Evolutionary conservation across 2,888 invertebrate genomes (phyloP).

Genomic region (Chaetogeoica ovagalla): DNA sequence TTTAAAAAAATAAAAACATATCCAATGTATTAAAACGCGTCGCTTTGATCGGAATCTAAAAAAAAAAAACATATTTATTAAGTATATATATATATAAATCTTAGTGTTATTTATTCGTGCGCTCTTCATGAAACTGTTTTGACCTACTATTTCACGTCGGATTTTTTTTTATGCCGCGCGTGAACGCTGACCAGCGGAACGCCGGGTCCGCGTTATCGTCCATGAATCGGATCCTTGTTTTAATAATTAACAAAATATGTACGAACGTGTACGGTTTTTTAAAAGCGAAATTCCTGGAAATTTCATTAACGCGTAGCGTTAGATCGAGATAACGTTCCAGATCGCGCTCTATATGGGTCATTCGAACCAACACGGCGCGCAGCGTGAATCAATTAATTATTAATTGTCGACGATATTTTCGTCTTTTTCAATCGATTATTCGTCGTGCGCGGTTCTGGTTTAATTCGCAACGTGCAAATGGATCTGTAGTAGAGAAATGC

Average conservation of each 20-base stretch:
- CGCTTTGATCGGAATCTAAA: too few relatives aligned
- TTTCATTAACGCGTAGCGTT: neutral
- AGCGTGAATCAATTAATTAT: neutral
- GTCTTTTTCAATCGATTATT: neutral
- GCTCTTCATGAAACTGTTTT: slow-evolving; percentile 1
- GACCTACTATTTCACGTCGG: slow-evolving; percentile 18
- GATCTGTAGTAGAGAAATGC: neutral
- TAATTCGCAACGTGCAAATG: neutral
- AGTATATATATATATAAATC: too few relatives aligned
- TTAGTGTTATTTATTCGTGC: neutral
- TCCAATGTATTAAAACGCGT: neutral
- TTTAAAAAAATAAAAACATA: neutral
- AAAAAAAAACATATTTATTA: too few relatives aligned
- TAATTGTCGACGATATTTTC: neutral
- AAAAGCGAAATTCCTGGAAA: slow-evolving; percentile 13
- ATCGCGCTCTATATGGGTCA: neutral
- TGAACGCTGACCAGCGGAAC: neutral
- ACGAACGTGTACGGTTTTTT: neutral
- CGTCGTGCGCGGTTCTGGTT: neutral
- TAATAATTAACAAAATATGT: neutral
- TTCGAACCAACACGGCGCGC: neutral
- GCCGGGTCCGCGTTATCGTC: neutral
- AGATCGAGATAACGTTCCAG: neutral
- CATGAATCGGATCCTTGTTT: neutral
- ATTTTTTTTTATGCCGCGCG: neutral